phyloP scores from a whole-genome alignment of 1,140 invertebrate genomes.

The Pantala flavescens region DNA sequence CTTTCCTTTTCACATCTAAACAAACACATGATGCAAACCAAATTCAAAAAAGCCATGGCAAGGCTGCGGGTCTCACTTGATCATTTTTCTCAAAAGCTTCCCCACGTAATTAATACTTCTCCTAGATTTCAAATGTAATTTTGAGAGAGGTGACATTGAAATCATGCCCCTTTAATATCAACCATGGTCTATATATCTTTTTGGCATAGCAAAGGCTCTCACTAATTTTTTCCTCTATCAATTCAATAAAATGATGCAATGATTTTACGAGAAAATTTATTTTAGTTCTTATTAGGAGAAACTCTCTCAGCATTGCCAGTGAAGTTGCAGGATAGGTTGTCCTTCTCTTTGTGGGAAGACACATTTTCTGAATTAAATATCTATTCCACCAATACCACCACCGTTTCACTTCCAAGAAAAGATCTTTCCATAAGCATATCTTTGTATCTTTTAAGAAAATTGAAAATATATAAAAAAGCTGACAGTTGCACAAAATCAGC shows the following conservation, averaged over 20 bases:
- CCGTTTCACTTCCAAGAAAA: not conserved
- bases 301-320: slow-evolving; percentile 9
- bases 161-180: slow-evolving; percentile 21
- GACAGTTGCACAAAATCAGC: slow-evolving; percentile 24
- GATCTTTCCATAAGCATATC: not conserved
- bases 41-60: not conserved
- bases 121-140: not conserved
- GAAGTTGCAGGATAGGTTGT: slow-evolving; percentile 11
- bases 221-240: slow-evolving; percentile 11
- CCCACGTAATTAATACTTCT: not conserved
- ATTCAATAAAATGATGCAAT: not conserved
- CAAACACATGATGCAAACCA: not conserved
- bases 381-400: slow-evolving; percentile 17
- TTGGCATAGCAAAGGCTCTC: slow-evolving; percentile 18
- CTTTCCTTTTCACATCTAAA: not conserved
- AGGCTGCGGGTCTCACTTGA: not conserved
- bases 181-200: slow-evolving; percentile 19
- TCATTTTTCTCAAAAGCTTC: not conserved
- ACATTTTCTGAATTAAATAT: slow-evolving; percentile 64
- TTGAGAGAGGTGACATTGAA: slow-evolving; percentile 18
- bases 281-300: not conserved
- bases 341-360: slow-evolving; percentile 57
- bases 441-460: not conserved
- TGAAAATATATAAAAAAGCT: slow-evolving; percentile 31
- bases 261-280: not conserved